These are phyloP conservation scores for Artibeus jamaicensis DNA, from an alignment of 2,797 vertebrate species.

Conservation along the genomic window DNA sequence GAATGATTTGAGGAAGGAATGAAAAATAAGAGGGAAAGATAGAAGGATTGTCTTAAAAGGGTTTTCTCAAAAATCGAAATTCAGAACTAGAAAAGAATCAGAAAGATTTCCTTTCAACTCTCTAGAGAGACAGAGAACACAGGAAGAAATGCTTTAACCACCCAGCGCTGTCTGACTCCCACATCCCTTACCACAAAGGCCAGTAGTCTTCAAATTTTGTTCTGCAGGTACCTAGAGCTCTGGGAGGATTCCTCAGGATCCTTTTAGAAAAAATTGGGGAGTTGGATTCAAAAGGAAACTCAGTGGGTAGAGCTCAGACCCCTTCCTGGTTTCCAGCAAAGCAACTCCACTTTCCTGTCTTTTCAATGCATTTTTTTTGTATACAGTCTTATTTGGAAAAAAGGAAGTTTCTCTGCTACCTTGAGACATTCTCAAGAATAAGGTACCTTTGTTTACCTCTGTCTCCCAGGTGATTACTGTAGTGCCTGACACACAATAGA, in stretches of 20 bases:
- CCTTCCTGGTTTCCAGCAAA: neutral
- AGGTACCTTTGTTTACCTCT: neutral
- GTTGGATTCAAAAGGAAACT: neutral
- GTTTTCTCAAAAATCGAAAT: neutral
- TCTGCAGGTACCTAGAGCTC: neutral
- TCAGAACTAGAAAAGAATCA: neutral
- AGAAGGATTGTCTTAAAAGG: neutral
- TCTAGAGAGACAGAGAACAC: neutral
- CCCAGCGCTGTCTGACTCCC: neutral
- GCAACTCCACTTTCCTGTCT: neutral
- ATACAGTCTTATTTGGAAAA: neutral
- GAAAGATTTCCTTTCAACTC: neutral
- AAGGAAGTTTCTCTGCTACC: accelerated
- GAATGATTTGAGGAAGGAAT: neutral
- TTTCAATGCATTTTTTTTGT: neutral
- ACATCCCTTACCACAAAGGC: accelerated
- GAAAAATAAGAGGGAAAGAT: neutral
- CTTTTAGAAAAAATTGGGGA: neutral
- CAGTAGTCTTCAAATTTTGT: neutral
- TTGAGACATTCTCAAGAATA: neutral
- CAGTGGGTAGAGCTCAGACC: neutral
- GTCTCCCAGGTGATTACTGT: neutral
- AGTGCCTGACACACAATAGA: neutral
- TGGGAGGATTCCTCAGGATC: too few species aligned
- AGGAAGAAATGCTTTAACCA: neutral